These are phyloP conservation scores for Xenopus tropicalis DNA, from an alignment of 2,113 vertebrate species.

Conservation along the genomic window UCB_Xtro_10.0 CM004449.2:22561501-22562000, in stretches of 20 bases:
- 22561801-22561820: background rate
- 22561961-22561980: too few species aligned
- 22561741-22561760: background rate
- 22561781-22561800: slow-evolving; percentile 6
- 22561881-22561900: too few species aligned
- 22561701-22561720: slow-evolving; percentile 25
- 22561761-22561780: background rate
- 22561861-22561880: too few species aligned
- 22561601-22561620: slow-evolving; percentile 37
- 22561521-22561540: slow-evolving; percentile 2
- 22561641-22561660: slow-evolving; percentile 41
- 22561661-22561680: slow-evolving; percentile 39
- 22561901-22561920: too few species aligned
- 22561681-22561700: slow-evolving; percentile 37
- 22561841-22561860: too few species aligned
- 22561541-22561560: slow-evolving; percentile 12
- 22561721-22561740: background rate
- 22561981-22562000: too few species aligned
- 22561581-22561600: slow-evolving; percentile 17
- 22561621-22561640: slow-evolving; percentile 44
- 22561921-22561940: too few species aligned
- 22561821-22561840: too few species aligned
- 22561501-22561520: background rate
- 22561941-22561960: too few species aligned
- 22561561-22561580: slow-evolving; percentile 37